Evolutionary conservation across 2,113 vertebrate genomes (phyloP), one percentile per base, ranked within the genome.

Genomic region (Aptenodytes patagonicus): DNA sequence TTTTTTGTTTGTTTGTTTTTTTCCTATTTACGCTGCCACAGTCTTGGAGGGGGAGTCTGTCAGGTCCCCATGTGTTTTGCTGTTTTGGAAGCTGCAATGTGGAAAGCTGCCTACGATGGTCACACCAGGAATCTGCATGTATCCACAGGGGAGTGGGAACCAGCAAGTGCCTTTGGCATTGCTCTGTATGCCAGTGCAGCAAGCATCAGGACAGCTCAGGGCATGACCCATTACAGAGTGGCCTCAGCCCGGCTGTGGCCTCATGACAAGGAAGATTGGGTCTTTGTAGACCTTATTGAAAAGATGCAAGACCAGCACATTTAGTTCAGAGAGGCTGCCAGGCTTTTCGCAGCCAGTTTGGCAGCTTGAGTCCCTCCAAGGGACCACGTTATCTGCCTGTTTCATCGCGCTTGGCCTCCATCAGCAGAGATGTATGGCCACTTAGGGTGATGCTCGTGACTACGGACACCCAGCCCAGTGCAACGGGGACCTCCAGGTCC

Each of bases 231-330:
- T 19, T 7, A 20, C n/a, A 60, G 46, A 64, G 47, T 2, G 34
- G 49, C 55, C 36, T 55, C 70, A 83, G 79, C 61, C 28, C 1
- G 1, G 58, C 15, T 87, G 58, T 34, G 65, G 21, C 49, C 47
- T 73, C 68, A 20, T 1, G 1, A 34, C 1, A 6, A 28, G 29
- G 29, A 21, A 47, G 65, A 17, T 0, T 55, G 7, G 9, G 11
- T 58, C 64, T 60, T n/a, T 61, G n/a, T 38, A 69, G 32, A 31
- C 26, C 34, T 65, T 40, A 28, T 0, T 36, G 32, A 40, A 75
- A 71, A 77, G 55, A 73, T 18, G 14, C 8, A 72, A 60, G 42
- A 46, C 2, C 69, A n/a, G 55, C 47, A 78, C 15, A 9, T 66
- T 65, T 34, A 65, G 44, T 51, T 84, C 51, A 40, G 51, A 52